Evolutionary conservation across 1,140 invertebrate genomes (phyloP).

Genomic region (Sesamia nonagrioides): DNA sequence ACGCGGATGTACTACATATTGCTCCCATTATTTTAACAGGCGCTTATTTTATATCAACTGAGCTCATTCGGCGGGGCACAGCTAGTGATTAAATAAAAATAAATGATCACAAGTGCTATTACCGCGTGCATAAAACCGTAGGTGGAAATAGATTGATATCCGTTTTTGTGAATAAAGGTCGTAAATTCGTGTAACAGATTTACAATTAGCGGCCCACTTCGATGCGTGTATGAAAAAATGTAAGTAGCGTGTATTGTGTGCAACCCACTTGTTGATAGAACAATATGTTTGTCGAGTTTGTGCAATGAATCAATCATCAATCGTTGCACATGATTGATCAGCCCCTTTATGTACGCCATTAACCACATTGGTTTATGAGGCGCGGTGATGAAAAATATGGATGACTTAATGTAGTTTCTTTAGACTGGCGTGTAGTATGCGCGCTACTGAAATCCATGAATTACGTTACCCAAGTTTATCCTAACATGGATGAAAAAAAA

Average conservation of each 20-base stretch:
- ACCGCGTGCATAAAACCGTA: neutral
- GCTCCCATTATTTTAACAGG: too few relatives aligned
- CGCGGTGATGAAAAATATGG: neutral
- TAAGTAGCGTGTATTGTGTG: neutral
- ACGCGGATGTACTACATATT: too few relatives aligned
- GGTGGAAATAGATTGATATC: conserved; percentile 35
- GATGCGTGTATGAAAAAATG: neutral
- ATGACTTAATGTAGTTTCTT: neutral
- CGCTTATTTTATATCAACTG: too few relatives aligned
- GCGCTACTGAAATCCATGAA: too few relatives aligned
- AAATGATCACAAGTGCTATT: neutral
- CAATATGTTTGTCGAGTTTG: conserved; percentile 24
- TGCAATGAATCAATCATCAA: conserved; percentile 27
- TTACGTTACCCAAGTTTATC: too few relatives aligned
- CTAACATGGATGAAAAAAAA: too few relatives aligned
- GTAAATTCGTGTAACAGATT: neutral
- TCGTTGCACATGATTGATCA: conserved; percentile 13
- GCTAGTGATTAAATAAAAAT: too few relatives aligned
- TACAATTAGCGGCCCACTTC: conserved; percentile 15
- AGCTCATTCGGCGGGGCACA: too few relatives aligned
- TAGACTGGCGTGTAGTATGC: neutral
- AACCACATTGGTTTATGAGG: conserved; percentile 25
- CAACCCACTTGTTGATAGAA: conserved; percentile 11
- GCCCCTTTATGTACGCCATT: conserved; percentile 35
- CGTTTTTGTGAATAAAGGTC: conserved; percentile 10